Percentiles rank a stretch among this genome's conserved stretches.
Conservation (phyloP, 1,140 invertebrate species). For the Eriosoma lanigerum region DNA sequence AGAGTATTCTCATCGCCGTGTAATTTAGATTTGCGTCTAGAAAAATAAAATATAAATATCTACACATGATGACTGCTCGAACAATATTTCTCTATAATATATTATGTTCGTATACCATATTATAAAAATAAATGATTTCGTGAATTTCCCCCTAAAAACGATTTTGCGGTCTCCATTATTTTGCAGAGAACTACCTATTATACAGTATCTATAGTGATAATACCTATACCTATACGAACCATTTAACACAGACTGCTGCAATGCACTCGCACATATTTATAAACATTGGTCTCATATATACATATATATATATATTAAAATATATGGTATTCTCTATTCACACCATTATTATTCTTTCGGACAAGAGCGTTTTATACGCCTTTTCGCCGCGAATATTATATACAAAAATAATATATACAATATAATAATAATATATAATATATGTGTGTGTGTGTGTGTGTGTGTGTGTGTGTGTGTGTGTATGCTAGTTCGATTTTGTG, state of each 20-base stretch:
- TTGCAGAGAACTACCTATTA: neutral
- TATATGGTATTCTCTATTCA: neutral
- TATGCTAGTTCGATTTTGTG: no score
- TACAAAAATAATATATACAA: no score
- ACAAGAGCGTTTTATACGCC: no score
- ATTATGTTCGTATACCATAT: neutral
- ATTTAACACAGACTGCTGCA: slow-evolving; percentile 6
- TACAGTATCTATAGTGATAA: no score
- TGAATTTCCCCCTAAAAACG: neutral
- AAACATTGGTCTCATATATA: neutral
- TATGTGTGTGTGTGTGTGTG: neutral
- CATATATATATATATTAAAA: neutral
- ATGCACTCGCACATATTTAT: neutral
- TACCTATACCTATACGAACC: neutral
- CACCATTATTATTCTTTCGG: no score
- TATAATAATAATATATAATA: no score
- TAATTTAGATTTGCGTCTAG: no score
- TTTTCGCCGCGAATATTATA: no score
- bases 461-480: neutral
- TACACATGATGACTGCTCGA: neutral
- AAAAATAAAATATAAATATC: no score
- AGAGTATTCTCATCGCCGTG: no score
- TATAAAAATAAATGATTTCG: neutral
- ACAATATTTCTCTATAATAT: neutral
- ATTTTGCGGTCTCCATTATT: slow-evolving; percentile 2